These are phyloP conservation scores for Alloplasta piceator DNA, from an alignment of 2,888 invertebrate species.

Conservation along the genomic window DNA sequence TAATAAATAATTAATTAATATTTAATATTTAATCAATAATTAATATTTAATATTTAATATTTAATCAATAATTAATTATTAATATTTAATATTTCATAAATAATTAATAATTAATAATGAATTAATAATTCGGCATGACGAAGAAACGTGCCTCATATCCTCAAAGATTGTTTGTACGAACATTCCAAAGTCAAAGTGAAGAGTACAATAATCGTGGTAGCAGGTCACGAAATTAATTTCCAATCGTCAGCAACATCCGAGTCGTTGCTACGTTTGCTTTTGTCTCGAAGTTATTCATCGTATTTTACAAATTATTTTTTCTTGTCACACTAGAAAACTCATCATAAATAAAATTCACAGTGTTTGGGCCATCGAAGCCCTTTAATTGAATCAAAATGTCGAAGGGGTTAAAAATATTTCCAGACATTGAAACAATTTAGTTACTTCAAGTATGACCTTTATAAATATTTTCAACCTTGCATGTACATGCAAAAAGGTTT, in stretches of 20 bases:
- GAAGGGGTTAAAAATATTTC: neutral
- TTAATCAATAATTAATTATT: no score
- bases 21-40: no score
- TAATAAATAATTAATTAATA: no score
- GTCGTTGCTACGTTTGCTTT: constrained; percentile 27
- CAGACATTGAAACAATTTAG: neutral
- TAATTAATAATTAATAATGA: no score
- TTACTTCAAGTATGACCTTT: neutral
- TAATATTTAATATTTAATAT: no score
- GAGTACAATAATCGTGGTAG: no score
- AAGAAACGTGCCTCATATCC: no score
- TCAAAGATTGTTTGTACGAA: neutral
- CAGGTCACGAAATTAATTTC: neutral
- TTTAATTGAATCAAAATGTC: neutral
- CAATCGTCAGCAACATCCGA: constrained; percentile 48
- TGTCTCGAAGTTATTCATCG: constrained; percentile 24
- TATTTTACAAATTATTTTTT: neutral
- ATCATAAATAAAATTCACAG: no score
- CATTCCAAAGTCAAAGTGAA: constrained; percentile 29
- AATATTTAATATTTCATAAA: no score
- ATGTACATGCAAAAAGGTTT: no score
- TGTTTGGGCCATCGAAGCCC: no score
- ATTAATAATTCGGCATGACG: no score
- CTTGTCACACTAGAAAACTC: neutral
- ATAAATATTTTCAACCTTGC: neutral